Conservation (phyloP, 2,113 vertebrate genomes). For the Regulus satrapa region DNA sequence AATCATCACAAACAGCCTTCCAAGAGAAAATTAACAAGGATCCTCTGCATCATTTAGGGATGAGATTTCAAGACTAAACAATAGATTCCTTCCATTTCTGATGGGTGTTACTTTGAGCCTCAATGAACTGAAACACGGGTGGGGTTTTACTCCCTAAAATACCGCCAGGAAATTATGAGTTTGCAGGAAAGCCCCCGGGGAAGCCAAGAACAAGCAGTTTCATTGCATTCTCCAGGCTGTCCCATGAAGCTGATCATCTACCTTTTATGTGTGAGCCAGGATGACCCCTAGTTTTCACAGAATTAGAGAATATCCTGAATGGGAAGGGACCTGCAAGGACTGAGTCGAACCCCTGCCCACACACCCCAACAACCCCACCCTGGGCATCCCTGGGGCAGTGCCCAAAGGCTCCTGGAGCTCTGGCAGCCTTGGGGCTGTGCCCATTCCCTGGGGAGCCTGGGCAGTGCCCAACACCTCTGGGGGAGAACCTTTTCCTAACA, state of each 20-base stretch:
- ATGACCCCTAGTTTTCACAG: rapidly evolving
- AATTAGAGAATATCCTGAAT: not conserved
- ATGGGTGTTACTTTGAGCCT: not conserved
- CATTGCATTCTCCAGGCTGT: not conserved
- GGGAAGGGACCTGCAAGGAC: not conserved
- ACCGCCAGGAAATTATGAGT: not conserved
- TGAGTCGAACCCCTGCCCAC: not conserved
- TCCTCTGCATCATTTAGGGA: not conserved
- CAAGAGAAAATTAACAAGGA: not conserved
- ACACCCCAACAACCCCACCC: not conserved
- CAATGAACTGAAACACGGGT: not conserved
- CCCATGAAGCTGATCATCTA: not conserved
- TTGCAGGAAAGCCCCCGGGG: rapidly evolving
- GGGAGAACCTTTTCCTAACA: rapidly evolving
- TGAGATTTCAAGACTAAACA: not conserved
- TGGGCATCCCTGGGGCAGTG: rapidly evolving
- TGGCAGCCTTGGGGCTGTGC: not conserved
- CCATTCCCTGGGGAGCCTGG: not conserved
- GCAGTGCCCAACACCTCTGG: not conserved
- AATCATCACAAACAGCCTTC: not conserved
- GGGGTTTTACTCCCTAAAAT: not conserved
- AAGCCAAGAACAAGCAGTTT: not conserved
- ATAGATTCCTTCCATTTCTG: not conserved
- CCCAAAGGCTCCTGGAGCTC: not conserved
- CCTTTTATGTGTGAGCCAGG: not conserved